These are phyloP conservation scores for Aricia agestis DNA, from an alignment of 1,140 invertebrate species.

Conservation along the genomic window DNA sequence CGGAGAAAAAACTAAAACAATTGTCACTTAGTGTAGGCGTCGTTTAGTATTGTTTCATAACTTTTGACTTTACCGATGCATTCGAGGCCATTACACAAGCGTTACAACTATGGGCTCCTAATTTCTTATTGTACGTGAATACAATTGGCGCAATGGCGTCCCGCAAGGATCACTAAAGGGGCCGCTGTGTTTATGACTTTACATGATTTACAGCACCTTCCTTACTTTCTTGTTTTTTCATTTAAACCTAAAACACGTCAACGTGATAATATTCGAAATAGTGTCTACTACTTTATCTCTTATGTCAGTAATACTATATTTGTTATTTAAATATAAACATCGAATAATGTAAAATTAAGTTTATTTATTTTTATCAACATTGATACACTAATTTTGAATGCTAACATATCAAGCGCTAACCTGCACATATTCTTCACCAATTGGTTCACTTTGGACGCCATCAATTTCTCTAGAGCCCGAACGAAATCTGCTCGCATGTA, in stretches of 20 bases:
- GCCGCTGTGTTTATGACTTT: not conserved
- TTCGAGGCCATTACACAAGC: conserved; percentile 33
- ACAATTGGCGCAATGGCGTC: not conserved
- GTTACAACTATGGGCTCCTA: not conserved
- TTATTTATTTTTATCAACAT: too few relatives aligned
- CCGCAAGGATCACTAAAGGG: not conserved
- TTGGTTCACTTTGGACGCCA: not conserved
- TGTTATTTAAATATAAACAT: too few relatives aligned
- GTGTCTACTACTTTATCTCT: too few relatives aligned
- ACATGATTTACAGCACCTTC: not conserved
- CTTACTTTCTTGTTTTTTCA: not conserved
- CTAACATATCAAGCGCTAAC: too few relatives aligned
- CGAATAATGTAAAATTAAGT: too few relatives aligned
- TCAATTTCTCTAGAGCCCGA: not conserved
- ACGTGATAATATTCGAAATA: too few relatives aligned
- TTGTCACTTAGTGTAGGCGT: conserved; percentile 53
- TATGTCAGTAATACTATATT: too few relatives aligned
- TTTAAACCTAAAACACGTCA: too few relatives aligned
- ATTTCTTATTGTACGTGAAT: not conserved
- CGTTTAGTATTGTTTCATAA: conserved; percentile 58
- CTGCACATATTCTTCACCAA: too few relatives aligned
- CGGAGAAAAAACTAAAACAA: conserved; percentile 36
- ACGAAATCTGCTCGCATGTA: conserved; percentile 17
- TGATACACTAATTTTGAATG: too few relatives aligned
- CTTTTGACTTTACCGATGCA: conserved; percentile 50